Evolutionary conservation across 2,113 vertebrate species (phyloP).

Genomic region (Ramphastos sulfuratus): DNA sequence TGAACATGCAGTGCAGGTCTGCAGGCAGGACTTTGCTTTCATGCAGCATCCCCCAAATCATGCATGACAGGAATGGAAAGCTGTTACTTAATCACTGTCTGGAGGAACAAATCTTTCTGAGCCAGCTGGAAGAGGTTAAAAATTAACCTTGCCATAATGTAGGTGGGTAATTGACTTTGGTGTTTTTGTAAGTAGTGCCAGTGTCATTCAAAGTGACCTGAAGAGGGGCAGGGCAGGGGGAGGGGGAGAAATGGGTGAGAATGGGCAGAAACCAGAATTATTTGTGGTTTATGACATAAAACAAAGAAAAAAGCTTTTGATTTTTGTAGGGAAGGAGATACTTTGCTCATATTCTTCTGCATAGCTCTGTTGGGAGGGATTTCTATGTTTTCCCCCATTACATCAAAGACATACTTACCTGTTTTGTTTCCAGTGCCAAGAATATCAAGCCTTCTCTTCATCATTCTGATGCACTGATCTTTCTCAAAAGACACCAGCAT

Average conservation of each 20-base stretch:
- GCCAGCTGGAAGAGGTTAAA: slow-evolving; percentile 12
- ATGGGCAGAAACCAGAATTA: neutral
- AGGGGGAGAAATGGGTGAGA: neutral
- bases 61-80: neutral
- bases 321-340: neutral
- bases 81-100: neutral
- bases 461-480: neutral
- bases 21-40: neutral
- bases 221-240: neutral
- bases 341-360: neutral
- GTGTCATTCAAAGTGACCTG: neutral
- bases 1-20: neutral
- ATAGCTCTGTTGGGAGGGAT: neutral
- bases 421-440: neutral
- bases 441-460: neutral
- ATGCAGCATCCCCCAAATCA: neutral
- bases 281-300: neutral
- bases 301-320: neutral
- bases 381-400: neutral
- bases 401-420: neutral
- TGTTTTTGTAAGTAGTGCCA: neutral
- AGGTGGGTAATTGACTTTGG: neutral
- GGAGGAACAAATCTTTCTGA: rapidly evolving
- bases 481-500: neutral
- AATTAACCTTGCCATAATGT: neutral